Conservation (phyloP, 2,113 vertebrate species). For the Prochilodus magdalenae region DNA sequence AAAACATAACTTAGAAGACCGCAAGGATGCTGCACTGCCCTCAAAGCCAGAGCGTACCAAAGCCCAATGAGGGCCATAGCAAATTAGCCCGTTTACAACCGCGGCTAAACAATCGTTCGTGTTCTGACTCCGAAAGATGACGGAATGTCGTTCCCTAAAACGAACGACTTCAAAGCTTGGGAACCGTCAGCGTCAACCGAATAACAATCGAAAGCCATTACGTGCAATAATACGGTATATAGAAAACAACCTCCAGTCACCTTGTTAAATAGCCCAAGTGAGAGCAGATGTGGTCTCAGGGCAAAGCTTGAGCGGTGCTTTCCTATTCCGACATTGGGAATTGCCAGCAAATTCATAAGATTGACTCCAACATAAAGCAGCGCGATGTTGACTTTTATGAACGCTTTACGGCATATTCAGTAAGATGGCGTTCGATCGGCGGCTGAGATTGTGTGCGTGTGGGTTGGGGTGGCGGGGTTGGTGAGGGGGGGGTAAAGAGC, state of each 20-base stretch:
- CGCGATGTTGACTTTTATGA: slow-evolving; percentile 46
- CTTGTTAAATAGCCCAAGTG: no score
- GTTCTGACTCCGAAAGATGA: no score
- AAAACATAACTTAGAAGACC: slow-evolving; percentile 5
- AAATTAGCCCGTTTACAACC: no score
- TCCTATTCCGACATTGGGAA: not conserved
- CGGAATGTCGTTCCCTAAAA: no score
- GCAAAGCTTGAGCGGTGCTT: not conserved
- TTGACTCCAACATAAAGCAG: slow-evolving; percentile 25
- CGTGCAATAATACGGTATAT: no score
- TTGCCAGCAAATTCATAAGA: not conserved
- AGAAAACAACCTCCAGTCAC: no score
- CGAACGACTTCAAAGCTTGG: no score
- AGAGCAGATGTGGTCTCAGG: not conserved
- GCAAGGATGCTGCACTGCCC: not conserved
- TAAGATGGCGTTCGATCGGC: slow-evolving; percentile 24
- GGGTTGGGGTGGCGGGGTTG: no score
- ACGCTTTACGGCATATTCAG: slow-evolving; percentile 40
- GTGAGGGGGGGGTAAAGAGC: slow-evolving; percentile 30
- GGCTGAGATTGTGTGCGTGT: slow-evolving; percentile 19
- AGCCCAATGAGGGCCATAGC: not conserved
- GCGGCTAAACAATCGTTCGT: no score
- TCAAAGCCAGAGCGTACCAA: not conserved
- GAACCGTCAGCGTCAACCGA: no score
- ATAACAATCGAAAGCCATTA: no score